Evolutionary conservation across 2,888 invertebrate species (phyloP).

Genomic region (Polydrusus tereticollis): DNA sequence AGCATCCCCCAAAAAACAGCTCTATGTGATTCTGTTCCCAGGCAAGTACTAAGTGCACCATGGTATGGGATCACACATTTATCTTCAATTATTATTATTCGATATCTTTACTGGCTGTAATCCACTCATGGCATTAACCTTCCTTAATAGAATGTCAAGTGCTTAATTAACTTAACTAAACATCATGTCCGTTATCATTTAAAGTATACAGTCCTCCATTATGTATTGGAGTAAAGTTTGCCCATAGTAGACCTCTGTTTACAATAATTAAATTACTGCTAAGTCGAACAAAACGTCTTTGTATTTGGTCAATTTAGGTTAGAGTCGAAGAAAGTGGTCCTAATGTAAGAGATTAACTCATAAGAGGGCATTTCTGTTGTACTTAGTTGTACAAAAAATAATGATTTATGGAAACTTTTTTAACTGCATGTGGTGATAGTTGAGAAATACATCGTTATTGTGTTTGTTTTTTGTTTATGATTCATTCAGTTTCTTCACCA

Average conservation of each 20-base stretch:
- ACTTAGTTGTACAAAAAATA: not conserved
- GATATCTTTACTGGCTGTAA: not conserved
- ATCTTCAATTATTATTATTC: too few relatives aligned
- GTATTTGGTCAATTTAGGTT: constrained; percentile 24
- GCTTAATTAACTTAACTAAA: constrained; percentile 36
- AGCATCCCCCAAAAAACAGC: too few relatives aligned
- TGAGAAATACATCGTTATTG: too few relatives aligned
- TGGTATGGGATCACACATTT: too few relatives aligned
- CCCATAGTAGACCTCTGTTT: constrained; percentile 42
- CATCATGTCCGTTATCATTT: constrained; percentile 43
- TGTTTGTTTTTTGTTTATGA: too few relatives aligned
- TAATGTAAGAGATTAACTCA: not conserved
- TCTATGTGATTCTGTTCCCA: too few relatives aligned
- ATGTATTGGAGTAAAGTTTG: constrained; percentile 39
- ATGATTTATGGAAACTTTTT: too few relatives aligned
- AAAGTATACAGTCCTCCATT: constrained; percentile 35
- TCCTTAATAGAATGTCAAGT: constrained; percentile 40
- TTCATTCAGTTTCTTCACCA: too few relatives aligned
- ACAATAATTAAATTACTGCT: constrained; percentile 34
- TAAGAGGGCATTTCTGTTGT: not conserved
- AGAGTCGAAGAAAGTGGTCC: not conserved
- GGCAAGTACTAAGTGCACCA: too few relatives aligned
- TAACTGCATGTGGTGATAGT: too few relatives aligned
- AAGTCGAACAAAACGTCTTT: constrained; percentile 18
- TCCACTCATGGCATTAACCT: constrained; percentile 1